Evolutionary conservation across 2,888 invertebrate genomes (phyloP), one percentile per base, ranked within the genome.

Genomic region (Cephus sareptanus): DNA sequence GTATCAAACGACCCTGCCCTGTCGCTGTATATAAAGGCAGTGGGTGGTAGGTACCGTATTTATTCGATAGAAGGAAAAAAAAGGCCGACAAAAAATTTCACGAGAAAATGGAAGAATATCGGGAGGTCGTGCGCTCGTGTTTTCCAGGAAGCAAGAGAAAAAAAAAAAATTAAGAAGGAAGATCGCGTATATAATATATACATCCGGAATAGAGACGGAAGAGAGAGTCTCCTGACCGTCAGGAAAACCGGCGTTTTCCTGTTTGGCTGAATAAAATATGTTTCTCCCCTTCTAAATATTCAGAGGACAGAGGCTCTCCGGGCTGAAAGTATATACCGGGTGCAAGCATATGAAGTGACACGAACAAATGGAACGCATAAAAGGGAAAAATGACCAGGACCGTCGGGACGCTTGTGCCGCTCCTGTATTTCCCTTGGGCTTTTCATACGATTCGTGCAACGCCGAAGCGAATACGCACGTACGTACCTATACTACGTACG

Each of bases 311-410:
- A 75, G 75, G 69, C 73, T 75, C 75, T 73, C 34, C 34, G 77
- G 23, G 34, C 34, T 75, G 34, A 40, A 15, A 69, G 69, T 68
- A 35, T 70, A 33, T 31, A 74, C 74, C 79, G 76, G 80, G 71
- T 74, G 84, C 82, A 82, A 80, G 83, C 82, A 80, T 80, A 84
- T 78, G 82, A 83, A 86, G 84, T 88, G 90, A 90, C 89, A 84
- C 86, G 86, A 88, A 90, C 89, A 88, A 89, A 90, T 89, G 89
- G 87, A 88, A 88, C 85, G 88, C 88, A 88, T 90, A 90, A 90
- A 90, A 87, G 86, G 89, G 88, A 90, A 89, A 90, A 90, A 90
- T 90, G 89, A 89, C 88, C 88, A 83, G 85, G 83, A 86, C 83
- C 89, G 81, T 78, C 79, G 89, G 88, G 86, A 85, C 85, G 85